These are phyloP conservation scores for Choloepus hoffmanni DNA, from an alignment of 2,113 vertebrate genomes.

Conservation along the genomic window DNA sequence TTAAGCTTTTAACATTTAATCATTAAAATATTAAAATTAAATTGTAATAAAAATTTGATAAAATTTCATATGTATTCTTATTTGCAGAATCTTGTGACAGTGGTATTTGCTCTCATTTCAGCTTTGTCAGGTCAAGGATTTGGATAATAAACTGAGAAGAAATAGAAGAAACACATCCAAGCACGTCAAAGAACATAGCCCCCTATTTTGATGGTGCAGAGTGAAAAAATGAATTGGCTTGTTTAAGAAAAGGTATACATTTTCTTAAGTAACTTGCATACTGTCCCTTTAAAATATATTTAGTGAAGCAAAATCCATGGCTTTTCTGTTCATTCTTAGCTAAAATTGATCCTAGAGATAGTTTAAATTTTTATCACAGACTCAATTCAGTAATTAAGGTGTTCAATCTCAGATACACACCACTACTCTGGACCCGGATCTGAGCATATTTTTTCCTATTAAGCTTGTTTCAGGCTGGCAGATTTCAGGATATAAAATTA, in stretches of 20 bases:
- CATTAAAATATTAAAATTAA: not conserved
- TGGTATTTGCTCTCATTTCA: not conserved
- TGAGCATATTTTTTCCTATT: not conserved
- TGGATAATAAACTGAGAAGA: not conserved
- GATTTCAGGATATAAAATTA: not conserved
- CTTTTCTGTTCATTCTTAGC: not conserved
- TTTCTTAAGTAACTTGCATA: not conserved
- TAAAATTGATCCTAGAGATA: not conserved
- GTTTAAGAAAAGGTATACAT: not conserved
- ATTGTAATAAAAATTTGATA: not conserved
- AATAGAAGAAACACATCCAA: not conserved
- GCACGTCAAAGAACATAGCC: not conserved
- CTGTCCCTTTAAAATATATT: conserved; percentile 15
- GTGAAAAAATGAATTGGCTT: not conserved
- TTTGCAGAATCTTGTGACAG: not conserved
- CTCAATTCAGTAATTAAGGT: not conserved
- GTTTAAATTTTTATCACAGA: conserved; percentile 3
- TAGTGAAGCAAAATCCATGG: not conserved
- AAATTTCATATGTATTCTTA: not conserved
- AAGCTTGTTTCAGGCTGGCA: not conserved
- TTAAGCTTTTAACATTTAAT: conserved; percentile 6
- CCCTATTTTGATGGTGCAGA: not conserved
- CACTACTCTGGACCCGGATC: not conserved
- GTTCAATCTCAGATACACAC: not conserved
- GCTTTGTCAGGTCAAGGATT: not conserved